phyloP scores from a whole-genome alignment of 2,113 vertebrate species.

The Nesoenas mayeri region DNA sequence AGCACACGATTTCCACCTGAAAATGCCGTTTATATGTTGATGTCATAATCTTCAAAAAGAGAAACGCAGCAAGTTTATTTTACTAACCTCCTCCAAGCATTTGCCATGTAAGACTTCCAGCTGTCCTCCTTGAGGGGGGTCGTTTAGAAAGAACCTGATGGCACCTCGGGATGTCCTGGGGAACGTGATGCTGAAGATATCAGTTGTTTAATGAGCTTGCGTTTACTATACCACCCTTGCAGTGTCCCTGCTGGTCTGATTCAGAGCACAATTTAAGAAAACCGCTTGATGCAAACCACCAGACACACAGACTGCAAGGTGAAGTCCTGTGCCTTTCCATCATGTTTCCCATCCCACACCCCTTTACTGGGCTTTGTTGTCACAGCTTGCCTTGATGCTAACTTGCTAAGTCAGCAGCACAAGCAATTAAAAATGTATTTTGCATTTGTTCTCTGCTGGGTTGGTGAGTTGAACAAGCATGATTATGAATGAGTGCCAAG shows the following conservation, averaged over 20 bases:
- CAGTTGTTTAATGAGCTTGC: not conserved
- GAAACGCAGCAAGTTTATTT: accelerated
- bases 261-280: not conserved
- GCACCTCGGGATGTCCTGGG: not conserved
- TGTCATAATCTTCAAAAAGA: too few species aligned
- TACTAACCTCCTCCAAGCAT: accelerated
- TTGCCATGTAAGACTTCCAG: accelerated
- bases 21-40: accelerated
- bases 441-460: not conserved
- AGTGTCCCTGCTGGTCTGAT: not conserved
- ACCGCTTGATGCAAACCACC: not conserved
- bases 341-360: not conserved
- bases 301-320: too few species aligned
- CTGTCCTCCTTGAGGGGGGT: not conserved
- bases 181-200: accelerated
- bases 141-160: not conserved
- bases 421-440: not conserved
- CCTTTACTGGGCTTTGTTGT: not conserved
- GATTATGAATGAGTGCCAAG: not conserved
- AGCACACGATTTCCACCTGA: accelerated
- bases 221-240: accelerated
- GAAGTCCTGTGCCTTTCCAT: not conserved
- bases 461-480: not conserved
- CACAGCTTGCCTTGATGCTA: not conserved
- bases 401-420: not conserved